A percentile compares a stretch with the other conserved stretches of the same genome.
Evolutionary conservation across 1,140 invertebrate species (phyloP).

Genomic region (Cydia pomonella): DNA sequence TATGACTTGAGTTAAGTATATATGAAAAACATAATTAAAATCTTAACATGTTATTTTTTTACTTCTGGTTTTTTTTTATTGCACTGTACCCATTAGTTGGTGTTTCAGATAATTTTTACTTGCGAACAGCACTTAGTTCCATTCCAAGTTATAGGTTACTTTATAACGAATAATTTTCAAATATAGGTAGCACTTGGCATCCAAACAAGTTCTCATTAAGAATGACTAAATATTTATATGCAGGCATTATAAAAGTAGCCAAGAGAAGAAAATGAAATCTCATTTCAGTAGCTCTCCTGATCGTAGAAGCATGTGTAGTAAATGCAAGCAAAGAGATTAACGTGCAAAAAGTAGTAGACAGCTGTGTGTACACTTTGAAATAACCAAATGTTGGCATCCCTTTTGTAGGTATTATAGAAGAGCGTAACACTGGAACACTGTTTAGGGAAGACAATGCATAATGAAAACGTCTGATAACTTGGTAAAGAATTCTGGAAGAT

Average conservation of each 20-base stretch:
- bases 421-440: slow-evolving; percentile 51
- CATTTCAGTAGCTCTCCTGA: slow-evolving; percentile 63
- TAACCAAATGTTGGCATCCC: slow-evolving; percentile 39
- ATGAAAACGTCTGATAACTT: slow-evolving; percentile 39
- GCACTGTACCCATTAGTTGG: slow-evolving; percentile 62
- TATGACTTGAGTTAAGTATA: slow-evolving; percentile 34
- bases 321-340: slow-evolving; percentile 74
- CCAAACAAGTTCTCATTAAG: slow-evolving; percentile 8
- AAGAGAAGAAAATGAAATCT: slow-evolving; percentile 65
- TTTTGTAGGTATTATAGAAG: slow-evolving; percentile 38
- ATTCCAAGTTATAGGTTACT: not conserved
- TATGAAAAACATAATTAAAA: slow-evolving; percentile 45
- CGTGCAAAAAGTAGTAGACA: slow-evolving; percentile 64
- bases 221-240: slow-evolving; percentile 47
- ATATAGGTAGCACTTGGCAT: not conserved
- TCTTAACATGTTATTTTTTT: slow-evolving; percentile 38
- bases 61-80: slow-evolving; percentile 54
- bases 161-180: slow-evolving; percentile 9
- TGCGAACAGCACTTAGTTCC: slow-evolving; percentile 15
- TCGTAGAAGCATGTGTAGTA: slow-evolving; percentile 68
- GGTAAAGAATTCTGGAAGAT: slow-evolving; percentile 47
- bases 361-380: slow-evolving; percentile 47
- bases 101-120: slow-evolving; percentile 26
- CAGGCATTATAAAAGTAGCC: slow-evolving; percentile 57
- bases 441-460: slow-evolving; percentile 61